Evolutionary conservation across 1,140 invertebrate genomes (phyloP), one percentile per base, ranked within the genome.

Genomic region (Drosophila kanapiae): DNA sequence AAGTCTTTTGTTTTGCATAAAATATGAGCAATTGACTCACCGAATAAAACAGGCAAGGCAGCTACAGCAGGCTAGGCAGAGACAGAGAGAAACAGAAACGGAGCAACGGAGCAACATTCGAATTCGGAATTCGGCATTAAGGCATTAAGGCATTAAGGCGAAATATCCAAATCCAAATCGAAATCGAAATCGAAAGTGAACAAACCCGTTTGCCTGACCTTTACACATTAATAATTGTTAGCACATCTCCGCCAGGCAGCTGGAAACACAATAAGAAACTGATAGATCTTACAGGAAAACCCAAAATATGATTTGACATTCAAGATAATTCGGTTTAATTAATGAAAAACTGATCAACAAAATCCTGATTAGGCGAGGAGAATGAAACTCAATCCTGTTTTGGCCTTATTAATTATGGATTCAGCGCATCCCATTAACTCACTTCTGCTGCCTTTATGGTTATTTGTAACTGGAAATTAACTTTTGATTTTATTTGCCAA

Each of bases 171-270:
- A 53, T 42, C 63, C 14, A 40, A 49, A 42, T 54, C 58, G 38
- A 79, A 77, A 71, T 80, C 71, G 76, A 88, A 88, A 88, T 90
- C 84, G 84, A 88, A 88, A 88, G 84, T 88, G 81, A 90, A 76
- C 51, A 78, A 87, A 87, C 84, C 65, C 77, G 84, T 87, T 87
- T 84, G 78, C 38, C 62, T 87, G 84, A 87, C 84, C 84, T 88
- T 88, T 90, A 88, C 69, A 82, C 84, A 88, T 88, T 80, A 84
- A 88, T 88, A 84, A 88, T 77, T 59, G 80, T 87, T 88, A 88
- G 83, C 84, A 88, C 83, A 87, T 88, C 80, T 70, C 58, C 6
- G 45, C 31, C 54, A 6, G 42, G 35, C 71, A 42, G 43, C 47
- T 27, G 31, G 51, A 9, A 6, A 43, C 9, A 43, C 9, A 23